phyloP scores from a whole-genome alignment of 2,888 invertebrate species.

The Salpingus planirostris region DNA sequence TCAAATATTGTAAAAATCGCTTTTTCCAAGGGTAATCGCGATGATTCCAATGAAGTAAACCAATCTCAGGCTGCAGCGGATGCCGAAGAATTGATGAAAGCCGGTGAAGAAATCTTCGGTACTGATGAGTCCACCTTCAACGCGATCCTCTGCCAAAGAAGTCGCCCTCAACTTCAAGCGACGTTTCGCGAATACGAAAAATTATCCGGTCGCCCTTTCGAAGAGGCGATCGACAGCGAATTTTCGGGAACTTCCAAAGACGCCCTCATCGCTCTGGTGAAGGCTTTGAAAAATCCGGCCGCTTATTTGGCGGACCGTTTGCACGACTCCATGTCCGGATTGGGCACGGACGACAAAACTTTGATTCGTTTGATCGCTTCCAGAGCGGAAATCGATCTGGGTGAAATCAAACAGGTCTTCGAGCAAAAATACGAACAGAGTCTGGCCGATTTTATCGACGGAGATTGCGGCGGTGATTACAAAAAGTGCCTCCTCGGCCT shows the following conservation, averaged over 20 bases:
- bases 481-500: too few relatives aligned
- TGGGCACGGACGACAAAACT: constrained; percentile 77
- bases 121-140: constrained; percentile 85
- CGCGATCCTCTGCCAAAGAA: constrained; percentile 70
- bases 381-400: constrained; percentile 62
- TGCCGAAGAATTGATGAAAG: constrained; percentile 69
- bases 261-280: constrained; percentile 70
- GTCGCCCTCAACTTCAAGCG: constrained; percentile 51
- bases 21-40: constrained; percentile 58
- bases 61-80: constrained; percentile 66
- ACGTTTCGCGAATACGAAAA: too few relatives aligned
- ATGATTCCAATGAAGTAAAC: constrained; percentile 71
- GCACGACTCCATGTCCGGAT: constrained; percentile 70
- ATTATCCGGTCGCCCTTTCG: too few relatives aligned
- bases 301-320: constrained; percentile 75
- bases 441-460: constrained; percentile 68
- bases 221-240: too few relatives aligned
- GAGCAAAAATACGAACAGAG: constrained; percentile 62
- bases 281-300: constrained; percentile 63
- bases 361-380: constrained; percentile 64
- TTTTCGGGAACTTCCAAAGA: constrained; percentile 81
- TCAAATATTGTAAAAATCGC: too few relatives aligned
- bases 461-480: constrained; percentile 78
- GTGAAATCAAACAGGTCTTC: constrained; percentile 59
- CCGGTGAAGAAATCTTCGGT: constrained; percentile 58